These are phyloP conservation scores for Neosilurus hyrtlii DNA, from an alignment of 2,797 vertebrate species.

Conservation along the genomic window DNA sequence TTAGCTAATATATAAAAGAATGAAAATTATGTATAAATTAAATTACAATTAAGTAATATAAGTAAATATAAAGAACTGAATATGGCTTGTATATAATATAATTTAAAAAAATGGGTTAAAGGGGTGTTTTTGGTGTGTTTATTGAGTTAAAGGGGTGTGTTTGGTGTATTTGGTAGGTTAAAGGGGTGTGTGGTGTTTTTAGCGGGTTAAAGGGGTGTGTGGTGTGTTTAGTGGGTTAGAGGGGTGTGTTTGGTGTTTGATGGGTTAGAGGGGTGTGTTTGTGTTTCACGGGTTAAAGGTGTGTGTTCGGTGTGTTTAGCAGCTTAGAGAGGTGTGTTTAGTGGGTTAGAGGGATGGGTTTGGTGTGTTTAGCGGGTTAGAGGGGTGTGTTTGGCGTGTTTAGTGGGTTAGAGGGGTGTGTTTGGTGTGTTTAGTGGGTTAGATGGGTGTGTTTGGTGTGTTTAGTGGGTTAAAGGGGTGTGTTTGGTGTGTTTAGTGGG, in stretches of 20 bases:
- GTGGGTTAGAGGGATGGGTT: not conserved
- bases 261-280: not conserved
- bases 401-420: not conserved
- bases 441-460: not conserved
- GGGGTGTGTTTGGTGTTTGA: not conserved
- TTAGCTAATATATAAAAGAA: no score
- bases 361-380: not conserved
- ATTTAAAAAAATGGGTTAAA: not conserved
- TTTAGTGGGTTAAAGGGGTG: not conserved
- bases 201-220: not conserved
- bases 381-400: not conserved
- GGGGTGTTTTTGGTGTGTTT: not conserved
- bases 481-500: not conserved
- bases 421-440: not conserved
- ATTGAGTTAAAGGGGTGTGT: not conserved
- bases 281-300: no score
- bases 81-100: no score
- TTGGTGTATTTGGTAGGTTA: not conserved
- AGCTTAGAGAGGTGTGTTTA: not conserved
- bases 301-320: not conserved
- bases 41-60: no score
- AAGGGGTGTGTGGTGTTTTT: not conserved
- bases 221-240: not conserved
- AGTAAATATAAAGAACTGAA: no score
- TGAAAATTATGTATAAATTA: no score